Evolutionary conservation across 92 coral and sea anemone species (phyloP).

Genomic region (Pocillopora meandrina): DNA sequence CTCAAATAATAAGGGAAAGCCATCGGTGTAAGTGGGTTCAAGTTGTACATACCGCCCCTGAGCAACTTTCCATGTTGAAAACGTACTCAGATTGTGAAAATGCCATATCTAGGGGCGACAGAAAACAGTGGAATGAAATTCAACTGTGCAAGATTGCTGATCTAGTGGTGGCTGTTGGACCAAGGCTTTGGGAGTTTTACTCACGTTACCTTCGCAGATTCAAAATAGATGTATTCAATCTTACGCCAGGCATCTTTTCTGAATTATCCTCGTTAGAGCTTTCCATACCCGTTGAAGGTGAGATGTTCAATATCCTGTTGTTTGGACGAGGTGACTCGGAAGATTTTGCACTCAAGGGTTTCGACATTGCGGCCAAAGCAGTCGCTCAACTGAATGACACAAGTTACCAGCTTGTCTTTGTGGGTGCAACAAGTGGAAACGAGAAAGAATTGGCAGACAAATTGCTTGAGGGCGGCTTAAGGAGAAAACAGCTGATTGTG

Average conservation of each 20-base stretch:
- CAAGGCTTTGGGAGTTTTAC: slow-evolving; percentile 2
- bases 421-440: slow-evolving; percentile 14
- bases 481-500: slow-evolving; percentile 5
- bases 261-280: neutral
- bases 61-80: slow-evolving; percentile 25
- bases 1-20: neutral
- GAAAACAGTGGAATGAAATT: slow-evolving; percentile 16
- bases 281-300: neutral
- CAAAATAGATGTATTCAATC: neutral
- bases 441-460: neutral
- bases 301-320: neutral
- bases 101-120: neutral
- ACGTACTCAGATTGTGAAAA: too few species aligned
- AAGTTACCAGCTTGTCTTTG: slow-evolving; percentile 11
- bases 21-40: neutral
- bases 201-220: neutral
- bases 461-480: slow-evolving; percentile 7
- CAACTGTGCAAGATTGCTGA: slow-evolving; percentile 29
- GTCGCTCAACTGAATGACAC: slow-evolving; percentile 6
- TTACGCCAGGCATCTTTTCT: slow-evolving; percentile 12
- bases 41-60: slow-evolving; percentile 11
- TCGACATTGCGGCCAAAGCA: slow-evolving; percentile 34
- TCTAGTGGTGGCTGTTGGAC: slow-evolving; percentile 44
- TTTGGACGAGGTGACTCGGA: slow-evolving; percentile 39
- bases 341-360: slow-evolving; percentile 27